Base-by-base conservation (phyloP, 2,888 invertebrate species). In the Tromatobia lineatoria region DNA sequence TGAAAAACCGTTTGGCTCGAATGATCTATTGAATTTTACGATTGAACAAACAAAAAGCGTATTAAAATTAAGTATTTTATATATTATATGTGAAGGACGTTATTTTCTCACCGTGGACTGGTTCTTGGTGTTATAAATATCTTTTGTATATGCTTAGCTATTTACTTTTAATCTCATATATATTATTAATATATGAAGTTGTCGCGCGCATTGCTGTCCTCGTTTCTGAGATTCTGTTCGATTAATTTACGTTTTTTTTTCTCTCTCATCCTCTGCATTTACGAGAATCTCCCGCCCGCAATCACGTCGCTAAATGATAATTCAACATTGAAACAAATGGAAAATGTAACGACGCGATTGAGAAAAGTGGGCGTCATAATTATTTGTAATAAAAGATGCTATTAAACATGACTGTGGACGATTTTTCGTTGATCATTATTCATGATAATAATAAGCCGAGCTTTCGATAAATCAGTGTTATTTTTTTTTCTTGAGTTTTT, bases 41-140 rank as follows among this genome's bases (percentile, higher is more conserved):
- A 82, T 81, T 81, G 69, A 79, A 29, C 4, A 61, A 34, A 34
- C 20, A 38, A 38, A 59, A 59, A 13, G 38, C 75, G 73, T 76
- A 83, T 79, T 82, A 38, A 57, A 64, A 82, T 83, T 85, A 67
- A 83, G 77, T 80, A 83, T 87, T 86, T 86, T 81, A 83, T 83
- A 79, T 79, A 45, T 45, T 75, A 86, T 85, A 88, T 85, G 86
- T 83, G 73, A 86, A 88, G 85, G 79, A 86, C 83, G 85, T 88
- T 88, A 87, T 87, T 88, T 88, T 87, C 80, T 86, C 80, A 84
- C 89, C 89, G 88, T 90, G 85, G 91, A 91, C 91, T 88, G 91
- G 90, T 90, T 90, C 88, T 85, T 89, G 88, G 87, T 86, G 85
- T 83, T 87, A 86, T 88, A 88, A 87, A 87, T 87, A 87, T 89